A percentile compares a stretch with the other conserved stretches of the same genome.
phyloP scores from a whole-genome alignment of 2,888 invertebrate genomes.

The Lamellibrachia columna region DNA sequence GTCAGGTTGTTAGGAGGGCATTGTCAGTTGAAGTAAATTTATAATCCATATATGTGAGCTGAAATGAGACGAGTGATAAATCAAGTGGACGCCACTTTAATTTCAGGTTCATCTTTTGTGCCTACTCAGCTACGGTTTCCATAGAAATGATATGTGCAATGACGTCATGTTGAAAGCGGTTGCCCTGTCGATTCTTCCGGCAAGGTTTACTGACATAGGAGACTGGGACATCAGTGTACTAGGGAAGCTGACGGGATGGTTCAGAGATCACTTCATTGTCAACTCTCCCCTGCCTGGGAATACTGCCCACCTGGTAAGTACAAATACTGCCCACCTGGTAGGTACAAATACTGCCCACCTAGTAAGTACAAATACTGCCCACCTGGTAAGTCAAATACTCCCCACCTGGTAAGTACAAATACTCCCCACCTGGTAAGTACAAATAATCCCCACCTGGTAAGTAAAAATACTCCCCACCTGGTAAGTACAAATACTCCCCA shows the following conservation, averaged over 20 bases:
- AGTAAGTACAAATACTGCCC: too few species aligned
- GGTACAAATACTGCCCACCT: too few species aligned
- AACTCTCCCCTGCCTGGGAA: not conserved
- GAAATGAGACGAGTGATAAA: too few species aligned
- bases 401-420: too few species aligned
- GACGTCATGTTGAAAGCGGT: slow-evolving; percentile 74
- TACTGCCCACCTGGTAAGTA: slow-evolving; percentile 22
- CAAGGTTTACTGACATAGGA: not conserved
- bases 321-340: not conserved
- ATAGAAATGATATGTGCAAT: slow-evolving; percentile 67
- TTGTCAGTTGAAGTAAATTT: too few species aligned
- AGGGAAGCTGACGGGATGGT: slow-evolving; percentile 21
- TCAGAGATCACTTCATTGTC: slow-evolving; percentile 18
- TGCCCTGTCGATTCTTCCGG: slow-evolving; percentile 73
- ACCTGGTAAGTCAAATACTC: too few species aligned
- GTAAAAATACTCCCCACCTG: too few species aligned
- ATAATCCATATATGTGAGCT: too few species aligned
- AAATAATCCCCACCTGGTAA: too few species aligned
- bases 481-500: too few species aligned
- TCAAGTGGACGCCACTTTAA: not conserved
- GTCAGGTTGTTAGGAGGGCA: too few species aligned
- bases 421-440: too few species aligned
- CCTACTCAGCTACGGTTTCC: slow-evolving; percentile 83
- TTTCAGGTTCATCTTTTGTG: slow-evolving; percentile 74
- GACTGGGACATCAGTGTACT: slow-evolving; percentile 23